A percentile compares a stretch with the other conserved stretches of the same genome.
phyloP scores from a whole-genome alignment of 2,888 invertebrate species.

The Pseudanteris insignis region DNA sequence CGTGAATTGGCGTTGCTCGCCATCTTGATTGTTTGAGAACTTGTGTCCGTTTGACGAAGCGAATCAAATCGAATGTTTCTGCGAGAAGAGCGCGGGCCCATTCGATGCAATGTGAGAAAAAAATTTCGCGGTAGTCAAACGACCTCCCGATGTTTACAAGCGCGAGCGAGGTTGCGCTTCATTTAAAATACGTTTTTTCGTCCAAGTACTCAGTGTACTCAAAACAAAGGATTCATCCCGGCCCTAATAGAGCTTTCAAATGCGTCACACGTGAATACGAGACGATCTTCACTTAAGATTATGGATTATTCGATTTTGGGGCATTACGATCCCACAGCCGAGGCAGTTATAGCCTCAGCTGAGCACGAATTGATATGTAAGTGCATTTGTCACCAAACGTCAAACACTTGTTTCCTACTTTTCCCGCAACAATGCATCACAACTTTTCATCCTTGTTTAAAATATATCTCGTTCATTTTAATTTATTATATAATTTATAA shows the following conservation, averaged over 20 bases:
- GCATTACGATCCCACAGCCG: constrained; percentile 57
- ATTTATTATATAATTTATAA: too few relatives aligned
- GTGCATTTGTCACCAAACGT: constrained; percentile 33
- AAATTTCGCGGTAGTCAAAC: background rate
- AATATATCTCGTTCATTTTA: background rate
- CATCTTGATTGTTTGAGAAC: too few relatives aligned
- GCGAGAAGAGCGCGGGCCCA: constrained; percentile 1
- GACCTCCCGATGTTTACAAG: constrained; percentile 6
- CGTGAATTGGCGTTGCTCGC: too few relatives aligned
- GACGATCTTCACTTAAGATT: background rate
- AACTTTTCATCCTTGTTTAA: background rate
- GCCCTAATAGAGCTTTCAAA: constrained; percentile 8
- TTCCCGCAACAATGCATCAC: constrained; percentile 12
- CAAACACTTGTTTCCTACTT: constrained; percentile 28
- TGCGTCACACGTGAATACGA: constrained; percentile 1
- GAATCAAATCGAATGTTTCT: too few relatives aligned
- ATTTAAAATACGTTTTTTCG: constrained; percentile 7
- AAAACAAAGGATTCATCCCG: constrained; percentile 14
- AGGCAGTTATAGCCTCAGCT: constrained; percentile 50
- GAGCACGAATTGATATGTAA: constrained; percentile 58
- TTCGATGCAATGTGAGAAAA: constrained; percentile 9
- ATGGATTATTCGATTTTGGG: constrained; percentile 61
- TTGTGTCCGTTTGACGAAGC: too few relatives aligned
- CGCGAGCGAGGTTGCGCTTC: constrained; percentile 1
- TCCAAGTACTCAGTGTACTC: constrained; percentile 1